phyloP scores from a whole-genome alignment of 35 echinoderm and acorn worm species.

The Hemicentrotus pulcherrimus region DNA sequence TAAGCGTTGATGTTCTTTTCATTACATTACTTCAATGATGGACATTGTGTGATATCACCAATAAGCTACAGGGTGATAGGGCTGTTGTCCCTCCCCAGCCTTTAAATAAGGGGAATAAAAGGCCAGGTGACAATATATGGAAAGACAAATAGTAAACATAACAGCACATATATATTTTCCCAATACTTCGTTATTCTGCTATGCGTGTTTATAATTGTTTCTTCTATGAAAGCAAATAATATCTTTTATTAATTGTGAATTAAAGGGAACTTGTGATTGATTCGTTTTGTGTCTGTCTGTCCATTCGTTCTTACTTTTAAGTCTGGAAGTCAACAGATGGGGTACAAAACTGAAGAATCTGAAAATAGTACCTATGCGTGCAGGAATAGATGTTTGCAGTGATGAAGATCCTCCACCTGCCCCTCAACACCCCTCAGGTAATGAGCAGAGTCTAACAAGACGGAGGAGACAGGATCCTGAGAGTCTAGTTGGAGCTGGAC shows the following conservation, averaged over 20 bases:
- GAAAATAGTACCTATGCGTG: not conserved
- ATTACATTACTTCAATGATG: too few relatives aligned
- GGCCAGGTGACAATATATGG: not conserved
- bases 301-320: not conserved
- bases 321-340: constrained; percentile 34
- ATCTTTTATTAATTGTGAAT: not conserved
- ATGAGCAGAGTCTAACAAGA: not conserved
- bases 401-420: not conserved
- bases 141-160: not conserved
- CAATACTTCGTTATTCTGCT: not conserved
- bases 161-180: not conserved
- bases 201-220: not conserved
- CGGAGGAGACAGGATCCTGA: not conserved
- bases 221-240: not conserved
- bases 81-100: too few relatives aligned
- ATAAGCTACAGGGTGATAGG: too few relatives aligned
- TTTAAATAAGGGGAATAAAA: too few relatives aligned
- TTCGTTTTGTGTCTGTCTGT: not conserved
- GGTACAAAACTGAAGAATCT: constrained; percentile 25
- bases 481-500: not conserved
- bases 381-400: constrained; percentile 21
- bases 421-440: not conserved
- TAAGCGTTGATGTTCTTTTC: too few relatives aligned
- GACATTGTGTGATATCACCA: too few relatives aligned
- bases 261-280: not conserved